phyloP scores from a whole-genome alignment of 2,888 invertebrate species.

The Stenoptilia bipunctidactyla region DNA sequence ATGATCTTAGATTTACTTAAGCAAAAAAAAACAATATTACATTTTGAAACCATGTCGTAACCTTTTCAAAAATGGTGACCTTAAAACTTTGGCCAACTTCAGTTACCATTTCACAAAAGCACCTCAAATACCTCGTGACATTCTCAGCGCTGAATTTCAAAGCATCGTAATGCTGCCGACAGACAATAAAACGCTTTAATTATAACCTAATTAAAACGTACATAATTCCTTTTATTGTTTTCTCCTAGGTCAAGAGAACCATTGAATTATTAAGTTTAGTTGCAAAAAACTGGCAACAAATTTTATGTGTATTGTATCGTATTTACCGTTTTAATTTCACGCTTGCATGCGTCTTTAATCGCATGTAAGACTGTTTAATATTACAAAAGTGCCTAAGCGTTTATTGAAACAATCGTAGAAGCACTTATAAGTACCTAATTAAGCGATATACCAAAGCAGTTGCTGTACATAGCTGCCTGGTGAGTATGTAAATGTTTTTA shows the following conservation, averaged over 20 bases:
- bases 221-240: slow-evolving; percentile 4
- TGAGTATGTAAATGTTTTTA: neutral
- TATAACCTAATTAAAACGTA: neutral
- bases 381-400: slow-evolving; percentile 31
- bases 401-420: slow-evolving; percentile 24
- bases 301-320: neutral
- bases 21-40: too few relatives aligned
- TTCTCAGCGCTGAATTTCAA: slow-evolving; percentile 4
- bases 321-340: slow-evolving; percentile 32
- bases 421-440: slow-evolving; percentile 7
- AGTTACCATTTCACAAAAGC: too few relatives aligned
- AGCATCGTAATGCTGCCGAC: neutral
- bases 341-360: slow-evolving; percentile 37
- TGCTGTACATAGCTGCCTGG: neutral
- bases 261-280: slow-evolving; percentile 21
- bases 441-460: too few relatives aligned
- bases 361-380: slow-evolving; percentile 36
- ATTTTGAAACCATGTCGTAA: too few relatives aligned
- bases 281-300: slow-evolving; percentile 1
- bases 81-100: too few relatives aligned
- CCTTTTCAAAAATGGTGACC: too few relatives aligned
- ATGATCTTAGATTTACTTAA: neutral
- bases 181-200: neutral
- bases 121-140: slow-evolving; percentile 9
- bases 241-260: slow-evolving; percentile 25